Evolutionary conservation across 2,113 vertebrate genomes (phyloP).

Genomic region (Oreochromis tanganicae): DNA sequence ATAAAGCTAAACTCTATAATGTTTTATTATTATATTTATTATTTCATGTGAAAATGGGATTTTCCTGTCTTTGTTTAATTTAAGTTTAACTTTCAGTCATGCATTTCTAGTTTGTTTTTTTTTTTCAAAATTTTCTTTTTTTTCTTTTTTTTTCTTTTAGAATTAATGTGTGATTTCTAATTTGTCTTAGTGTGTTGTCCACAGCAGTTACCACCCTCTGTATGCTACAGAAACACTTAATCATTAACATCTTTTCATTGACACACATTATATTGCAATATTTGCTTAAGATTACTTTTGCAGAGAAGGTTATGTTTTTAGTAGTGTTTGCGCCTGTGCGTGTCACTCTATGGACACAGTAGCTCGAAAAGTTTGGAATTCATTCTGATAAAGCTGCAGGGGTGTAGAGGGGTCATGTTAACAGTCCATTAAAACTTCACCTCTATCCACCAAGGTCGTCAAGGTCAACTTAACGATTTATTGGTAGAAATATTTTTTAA

Average conservation of each 20-base stretch:
- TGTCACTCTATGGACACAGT: neutral
- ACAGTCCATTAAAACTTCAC: neutral
- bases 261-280: neutral
- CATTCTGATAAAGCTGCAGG: neutral
- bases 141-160: neutral
- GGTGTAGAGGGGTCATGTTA: neutral
- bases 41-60: neutral
- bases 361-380: neutral
- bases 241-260: neutral
- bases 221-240: neutral
- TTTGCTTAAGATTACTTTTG: neutral
- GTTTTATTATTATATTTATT: neutral
- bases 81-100: neutral
- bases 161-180: neutral
- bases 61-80: neutral
- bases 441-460: neutral
- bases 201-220: neutral
- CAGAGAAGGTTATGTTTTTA: neutral
- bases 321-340: neutral
- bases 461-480: neutral
- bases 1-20: neutral
- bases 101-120: neutral
- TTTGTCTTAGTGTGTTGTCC: neutral
- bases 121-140: neutral
- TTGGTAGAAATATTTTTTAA: neutral